Base-by-base conservation (phyloP, 2,888 invertebrate species). In the Argyresthia albistria region DNA sequence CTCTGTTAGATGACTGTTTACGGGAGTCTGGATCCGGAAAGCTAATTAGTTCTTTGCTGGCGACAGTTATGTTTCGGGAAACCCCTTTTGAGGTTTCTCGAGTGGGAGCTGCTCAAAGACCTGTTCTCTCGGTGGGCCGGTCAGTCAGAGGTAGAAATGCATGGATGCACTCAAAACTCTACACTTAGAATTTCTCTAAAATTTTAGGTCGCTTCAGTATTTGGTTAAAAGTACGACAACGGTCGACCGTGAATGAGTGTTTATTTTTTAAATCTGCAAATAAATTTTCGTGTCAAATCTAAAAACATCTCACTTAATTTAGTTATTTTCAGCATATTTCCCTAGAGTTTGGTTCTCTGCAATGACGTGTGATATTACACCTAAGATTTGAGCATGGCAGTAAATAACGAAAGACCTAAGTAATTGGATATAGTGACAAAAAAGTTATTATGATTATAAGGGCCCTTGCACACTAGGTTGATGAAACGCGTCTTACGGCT, bases 401-500 rank as follows among this genome's bases (percentile, higher is more conserved):
- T 42, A 4, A 11, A 42, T 42, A 42, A 11, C 6, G 12, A 11
- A 42, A 42, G 2, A 42, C n/a, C 3, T 42, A 42, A 42, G n/a
- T 11, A 42, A 42, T 42, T 12, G 4, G 10, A 42, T 10, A 42
- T 10, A 42, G 25, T 16, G 36, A 51, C 45, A 50, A 49, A 53
- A 43, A 52, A 45, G 25, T 25, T 4, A 25, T 25, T 25, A 25
- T 25, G 25, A 25, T 25, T 25, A 4, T 25, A 6, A 25, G 14
- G 48, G 12, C 12, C 14, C 48, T 12, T 35, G 14, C 37, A 14
- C 15, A 48, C 36, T 48, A 48, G 37, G 65, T 76, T 77, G 78
- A 82, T 80, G 80, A 80, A 82, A 81, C 77, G 73, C 62, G 76
- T 83, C 84, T 84, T 84, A 80, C 80, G 80, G 80, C 63, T 80